Evolutionary conservation across 2,113 vertebrate genomes (phyloP).

Genomic region (Leucopsar rothschildi): DNA sequence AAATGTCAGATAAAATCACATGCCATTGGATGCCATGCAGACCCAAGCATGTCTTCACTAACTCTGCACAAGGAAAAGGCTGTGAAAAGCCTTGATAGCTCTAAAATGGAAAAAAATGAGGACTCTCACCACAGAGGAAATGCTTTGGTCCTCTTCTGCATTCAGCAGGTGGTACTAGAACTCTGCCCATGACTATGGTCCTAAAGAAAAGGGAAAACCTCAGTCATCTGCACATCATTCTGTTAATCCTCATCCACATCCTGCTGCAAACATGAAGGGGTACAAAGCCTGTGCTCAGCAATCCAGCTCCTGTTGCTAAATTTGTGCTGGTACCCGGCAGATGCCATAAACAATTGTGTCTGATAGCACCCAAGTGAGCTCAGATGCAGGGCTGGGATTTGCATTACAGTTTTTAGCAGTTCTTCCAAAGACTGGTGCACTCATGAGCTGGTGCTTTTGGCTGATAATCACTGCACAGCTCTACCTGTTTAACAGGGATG

Average conservation of each 20-base stretch:
- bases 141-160: neutral
- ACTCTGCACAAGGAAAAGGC: neutral
- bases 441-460: neutral
- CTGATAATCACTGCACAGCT: neutral
- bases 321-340: neutral
- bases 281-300: neutral
- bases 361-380: neutral
- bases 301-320: neutral
- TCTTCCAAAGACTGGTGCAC: neutral
- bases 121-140: neutral
- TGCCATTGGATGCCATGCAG: neutral
- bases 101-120: neutral
- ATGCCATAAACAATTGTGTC: neutral
- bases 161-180: neutral
- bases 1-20: neutral
- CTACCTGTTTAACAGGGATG: neutral
- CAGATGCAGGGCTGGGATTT: neutral
- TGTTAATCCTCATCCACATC: neutral
- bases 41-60: neutral
- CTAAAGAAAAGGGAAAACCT: neutral
- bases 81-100: neutral
- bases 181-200: accelerated
- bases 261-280: neutral
- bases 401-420: neutral
- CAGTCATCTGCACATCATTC: neutral